Evolutionary conservation across 2,113 vertebrate species (phyloP), one percentile per base, ranked within the genome.

Genomic region (Cinclus cinclus): DNA sequence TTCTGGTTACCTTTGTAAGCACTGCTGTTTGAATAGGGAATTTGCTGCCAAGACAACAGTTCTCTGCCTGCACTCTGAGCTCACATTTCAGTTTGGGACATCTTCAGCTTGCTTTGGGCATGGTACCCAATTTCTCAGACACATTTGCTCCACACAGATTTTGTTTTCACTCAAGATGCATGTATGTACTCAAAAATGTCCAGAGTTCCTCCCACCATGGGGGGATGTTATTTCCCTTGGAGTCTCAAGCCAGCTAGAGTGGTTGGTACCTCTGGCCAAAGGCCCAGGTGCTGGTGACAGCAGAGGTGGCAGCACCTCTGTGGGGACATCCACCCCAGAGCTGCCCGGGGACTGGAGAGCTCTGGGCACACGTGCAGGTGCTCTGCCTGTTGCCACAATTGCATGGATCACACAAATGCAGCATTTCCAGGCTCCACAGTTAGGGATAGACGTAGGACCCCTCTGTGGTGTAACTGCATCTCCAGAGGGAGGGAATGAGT

Each of bases 401-500:
- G 2, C 24, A 17, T 1, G 12, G 35, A 35, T 46, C 19, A 58
- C 69, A 75, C 33, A 76, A 62, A n/a, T 4, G 5, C 0, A 11
- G 14, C n/a, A 10, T 53, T 93, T 47, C 39, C 28, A 46, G 30
- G 28, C 56, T 19, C 64, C 31, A 10, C 0, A 2, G 16, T 27
- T 21, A 71, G 37, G 52, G 59, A 15, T 1, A 46, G 28, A 25
- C 28, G 19, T 2, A 80, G 83, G 37, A 83, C 23, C 78, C 70
- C 64, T 76, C 70, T 2, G 0, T 71, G 37, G 52, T 5, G 41
- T 63, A 68, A 31, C 64, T 4, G 82, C 52, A 6, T 86, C 93
- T 90, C 92, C 73, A 76, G 80, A 60, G 86, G 62, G 73, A 89
- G 42, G 7, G 21, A 90, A 89, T 13, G 70, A 90, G 85, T 83